Evolutionary conservation across 2,888 invertebrate genomes (phyloP), one percentile per base, ranked within the genome.

Genomic region (Caenorhabditis panamensis): DNA sequence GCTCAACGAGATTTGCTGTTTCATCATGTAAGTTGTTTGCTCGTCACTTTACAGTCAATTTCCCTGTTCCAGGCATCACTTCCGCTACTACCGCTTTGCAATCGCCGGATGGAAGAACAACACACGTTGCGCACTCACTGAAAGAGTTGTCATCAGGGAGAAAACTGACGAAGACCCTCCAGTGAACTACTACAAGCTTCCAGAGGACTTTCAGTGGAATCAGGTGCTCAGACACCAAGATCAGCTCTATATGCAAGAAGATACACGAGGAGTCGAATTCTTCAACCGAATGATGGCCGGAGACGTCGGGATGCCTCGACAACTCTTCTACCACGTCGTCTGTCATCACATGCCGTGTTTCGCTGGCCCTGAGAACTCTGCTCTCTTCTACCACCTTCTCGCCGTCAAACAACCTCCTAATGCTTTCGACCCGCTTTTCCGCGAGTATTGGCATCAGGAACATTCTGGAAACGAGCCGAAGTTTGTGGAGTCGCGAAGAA

Each of bases 381-480:
- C 66, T 1, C 54, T 66, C 41, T 66, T 66, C 56, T 66, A 66
- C 28, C 66, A 66, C n/a, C 41, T 66, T 5, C 26, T 66, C 8
- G 36, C 20, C 0, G 31, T 31, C 20, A 49, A 63, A n/a, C 36
- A 36, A 18, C 16, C 11, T 36, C 36, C 20, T 13, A 1, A 11
- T 18, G 18, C 18, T 36, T 37, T 59, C 59, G 22, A 1, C 2
- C 37, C 37, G n/a, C 9, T 59, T 20, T 37, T 20, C 36, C 36
- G 59, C 6, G 37, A 36, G 28, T 59, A 22, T 11, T 18, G 20
- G 28, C 28, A 4, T 13, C 5, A 22, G 3, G 59, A 37, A 11
- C 28, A 49, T 49, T 44, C 62, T 28, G 62, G 62, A 44, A 26
- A 16, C 18, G 63, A 63, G 22, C 63, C 63, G 13, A 41, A 5